Conservation (phyloP, 2,797 vertebrate species). For the Trachurus trachurus region DNA sequence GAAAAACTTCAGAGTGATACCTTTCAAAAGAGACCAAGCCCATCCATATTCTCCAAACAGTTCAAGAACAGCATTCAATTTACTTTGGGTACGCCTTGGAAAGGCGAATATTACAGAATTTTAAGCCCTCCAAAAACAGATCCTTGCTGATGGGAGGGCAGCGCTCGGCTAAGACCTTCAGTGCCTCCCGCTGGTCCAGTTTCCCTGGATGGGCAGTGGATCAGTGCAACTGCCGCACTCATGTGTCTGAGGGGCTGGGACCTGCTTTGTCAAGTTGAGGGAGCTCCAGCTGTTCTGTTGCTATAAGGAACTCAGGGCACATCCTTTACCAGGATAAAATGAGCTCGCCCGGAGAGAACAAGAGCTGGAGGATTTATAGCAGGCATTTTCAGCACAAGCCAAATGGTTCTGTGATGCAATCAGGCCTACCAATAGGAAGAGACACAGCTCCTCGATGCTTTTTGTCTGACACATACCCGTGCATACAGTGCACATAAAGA, state of each 20-base stretch:
- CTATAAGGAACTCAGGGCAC: conserved; percentile 56
- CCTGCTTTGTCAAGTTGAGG: conserved; percentile 65
- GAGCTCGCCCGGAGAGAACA: conserved; percentile 61
- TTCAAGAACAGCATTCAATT: too few species aligned
- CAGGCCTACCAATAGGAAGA: conserved; percentile 35
- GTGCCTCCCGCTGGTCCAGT: conserved; percentile 82
- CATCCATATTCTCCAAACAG: too few species aligned
- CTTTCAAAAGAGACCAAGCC: too few species aligned
- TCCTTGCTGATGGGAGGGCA: conserved; percentile 66
- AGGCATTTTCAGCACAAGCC: conserved; percentile 46
- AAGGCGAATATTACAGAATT: too few species aligned
- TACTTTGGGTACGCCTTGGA: too few species aligned
- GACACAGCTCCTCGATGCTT: conserved; percentile 17
- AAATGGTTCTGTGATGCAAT: conserved; percentile 65
- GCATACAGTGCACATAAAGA: conserved; percentile 17
- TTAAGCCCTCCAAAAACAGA: conserved; percentile 78
- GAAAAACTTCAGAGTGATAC: too few species aligned
- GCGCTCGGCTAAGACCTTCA: conserved; percentile 72
- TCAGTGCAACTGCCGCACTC: conserved; percentile 61
- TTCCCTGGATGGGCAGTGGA: conserved; percentile 78
- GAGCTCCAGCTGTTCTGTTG: conserved; percentile 72
- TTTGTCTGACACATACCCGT: conserved; percentile 32
- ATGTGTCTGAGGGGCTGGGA: conserved; percentile 55
- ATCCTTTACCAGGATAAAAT: conserved; percentile 66
- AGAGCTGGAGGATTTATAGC: conserved; percentile 62